Evolutionary conservation across 2,113 vertebrate genomes (phyloP).

Genomic region (Leptocoma aspasia): DNA sequence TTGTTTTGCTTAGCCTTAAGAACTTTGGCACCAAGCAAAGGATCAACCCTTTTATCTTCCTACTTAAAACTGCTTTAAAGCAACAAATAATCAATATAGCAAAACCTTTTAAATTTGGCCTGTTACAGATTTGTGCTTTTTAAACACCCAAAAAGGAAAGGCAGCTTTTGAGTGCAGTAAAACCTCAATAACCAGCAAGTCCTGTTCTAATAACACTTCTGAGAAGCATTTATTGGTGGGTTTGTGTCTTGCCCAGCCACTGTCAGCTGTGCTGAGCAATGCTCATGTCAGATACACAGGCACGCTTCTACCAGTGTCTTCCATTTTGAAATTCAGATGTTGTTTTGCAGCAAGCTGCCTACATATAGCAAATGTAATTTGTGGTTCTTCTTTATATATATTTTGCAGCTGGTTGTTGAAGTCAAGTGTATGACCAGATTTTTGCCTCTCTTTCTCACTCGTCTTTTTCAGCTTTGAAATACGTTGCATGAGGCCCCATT

Average conservation of each 20-base stretch:
- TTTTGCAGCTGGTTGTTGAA: background rate
- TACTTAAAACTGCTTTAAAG: background rate
- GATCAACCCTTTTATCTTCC: background rate
- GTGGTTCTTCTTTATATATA: background rate
- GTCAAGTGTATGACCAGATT: background rate
- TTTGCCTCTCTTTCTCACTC: background rate
- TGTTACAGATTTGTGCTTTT: background rate
- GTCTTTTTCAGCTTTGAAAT: conserved; percentile 1
- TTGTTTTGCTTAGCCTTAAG: background rate
- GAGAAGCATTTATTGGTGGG: background rate
- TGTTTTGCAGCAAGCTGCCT: background rate
- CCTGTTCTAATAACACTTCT: background rate
- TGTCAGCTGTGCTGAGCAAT: background rate
- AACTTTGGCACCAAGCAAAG: background rate
- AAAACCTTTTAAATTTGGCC: background rate
- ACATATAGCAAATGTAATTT: background rate
- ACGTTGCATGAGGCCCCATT: background rate
- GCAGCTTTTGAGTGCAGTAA: background rate
- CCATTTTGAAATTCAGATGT: background rate
- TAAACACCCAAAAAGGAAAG: background rate
- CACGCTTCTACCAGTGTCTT: background rate
- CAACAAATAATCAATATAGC: background rate
- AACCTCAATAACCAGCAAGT: background rate
- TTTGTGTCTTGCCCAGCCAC: background rate
- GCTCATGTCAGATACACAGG: background rate